Evolutionary conservation across 1,140 invertebrate genomes (phyloP).

Genomic region (Tenebrio molitor): DNA sequence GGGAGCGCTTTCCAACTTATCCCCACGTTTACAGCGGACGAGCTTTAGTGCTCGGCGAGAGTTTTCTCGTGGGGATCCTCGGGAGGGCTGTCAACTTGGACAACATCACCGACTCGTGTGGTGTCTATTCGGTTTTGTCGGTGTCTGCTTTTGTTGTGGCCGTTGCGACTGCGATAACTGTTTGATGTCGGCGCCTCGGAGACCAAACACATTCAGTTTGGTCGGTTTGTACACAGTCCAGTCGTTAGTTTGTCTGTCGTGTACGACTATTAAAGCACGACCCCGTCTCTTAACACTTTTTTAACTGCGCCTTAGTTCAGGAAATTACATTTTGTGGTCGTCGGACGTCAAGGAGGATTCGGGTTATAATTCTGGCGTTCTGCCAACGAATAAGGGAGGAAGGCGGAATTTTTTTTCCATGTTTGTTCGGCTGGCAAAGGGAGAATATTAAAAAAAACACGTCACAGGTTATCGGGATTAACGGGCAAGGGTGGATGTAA

Average conservation of each 20-base stretch:
- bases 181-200: neutral
- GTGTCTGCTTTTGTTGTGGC: too few relatives aligned
- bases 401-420: neutral
- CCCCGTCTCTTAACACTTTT: neutral
- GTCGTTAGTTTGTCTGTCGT: neutral
- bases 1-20: too few relatives aligned
- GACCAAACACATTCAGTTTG: neutral
- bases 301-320: neutral
- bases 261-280: neutral
- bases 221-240: neutral
- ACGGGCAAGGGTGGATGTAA: too few relatives aligned
- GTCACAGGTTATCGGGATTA: too few relatives aligned
- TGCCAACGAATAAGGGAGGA: neutral
- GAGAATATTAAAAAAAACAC: too few relatives aligned
- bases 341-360: neutral
- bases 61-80: too few relatives aligned
- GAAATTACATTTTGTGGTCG: neutral
- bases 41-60: too few relatives aligned
- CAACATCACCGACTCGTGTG: too few relatives aligned
- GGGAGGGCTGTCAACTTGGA: too few relatives aligned
- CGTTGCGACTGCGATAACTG: neutral
- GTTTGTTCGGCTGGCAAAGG: neutral
- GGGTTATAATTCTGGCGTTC: neutral
- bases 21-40: too few relatives aligned
- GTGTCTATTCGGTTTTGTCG: too few relatives aligned